Evolutionary conservation across 2,888 invertebrate genomes (phyloP), one percentile per base, ranked within the genome.

Genomic region (Drosophila nr. perissopoda): DNA sequence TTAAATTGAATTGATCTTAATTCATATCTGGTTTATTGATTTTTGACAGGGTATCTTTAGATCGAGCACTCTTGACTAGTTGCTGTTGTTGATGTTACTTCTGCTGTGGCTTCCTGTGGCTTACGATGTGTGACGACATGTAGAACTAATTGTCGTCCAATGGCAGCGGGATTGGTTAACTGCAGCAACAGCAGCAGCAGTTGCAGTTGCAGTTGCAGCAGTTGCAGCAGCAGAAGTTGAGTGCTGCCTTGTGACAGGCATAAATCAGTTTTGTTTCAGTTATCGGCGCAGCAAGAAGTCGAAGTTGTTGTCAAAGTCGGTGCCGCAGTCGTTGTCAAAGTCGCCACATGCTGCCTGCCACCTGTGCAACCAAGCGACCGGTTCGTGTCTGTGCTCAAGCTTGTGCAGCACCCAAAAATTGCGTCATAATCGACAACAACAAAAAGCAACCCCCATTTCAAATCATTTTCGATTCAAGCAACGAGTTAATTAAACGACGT

Each of bases 101-200:
- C 68, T 67, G 53, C 65, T 81, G 82, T 82, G 90, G 88, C 91
- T 91, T 91, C 91, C 91, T 91, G 91, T 91, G 89, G 91, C 91
- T 91, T 90, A 81, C 90, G 89, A 91, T 89, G 91, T 91, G 90
- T 90, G 84, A 84, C 85, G 85, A 86, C 89, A 87, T 87, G 91
- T 92, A 92, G 92, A 92, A 91, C 92, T 92, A 92, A 92, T 92
- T 92, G 92, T 92, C 90, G 85, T 86, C 85, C 91, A 89, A 71
- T 81, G 82, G 79, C 52, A 46, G 48, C 76, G 76, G 82, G 81
- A 76, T 79, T 81, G 83, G 56, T 51, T 62, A 46, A 42, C 65
- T 59, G 48, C 27, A 59, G 58, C 34, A 59, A 40, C 51, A 52
- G 6, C 51, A 27, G 18, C 29, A 34, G 4, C 27, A 10, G 21